A percentile compares a stretch with the other conserved stretches of the same genome.
Evolutionary conservation across 37 sponge, comb jelly and placozoan genomes (phyloP).

Genomic region (Axinella damicornis): DNA sequence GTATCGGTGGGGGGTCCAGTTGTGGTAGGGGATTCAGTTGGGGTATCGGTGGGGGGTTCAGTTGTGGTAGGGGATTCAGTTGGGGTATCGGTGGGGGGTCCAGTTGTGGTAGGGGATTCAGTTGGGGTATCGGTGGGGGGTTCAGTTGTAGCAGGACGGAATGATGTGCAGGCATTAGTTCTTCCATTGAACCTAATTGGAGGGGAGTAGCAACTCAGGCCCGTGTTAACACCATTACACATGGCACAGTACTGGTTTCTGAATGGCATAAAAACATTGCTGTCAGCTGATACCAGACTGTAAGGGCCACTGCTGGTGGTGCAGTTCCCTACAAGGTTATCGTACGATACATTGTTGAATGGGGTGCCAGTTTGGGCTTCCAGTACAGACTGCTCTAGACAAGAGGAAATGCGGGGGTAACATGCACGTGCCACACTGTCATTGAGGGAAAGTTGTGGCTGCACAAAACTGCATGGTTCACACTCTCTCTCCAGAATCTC

Average conservation of each 20-base stretch:
- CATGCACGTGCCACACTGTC: conserved; percentile 1
- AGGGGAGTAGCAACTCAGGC: no score
- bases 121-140: no score
- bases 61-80: no score
- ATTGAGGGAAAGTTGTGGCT: background rate
- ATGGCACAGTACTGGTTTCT: conserved; percentile 7
- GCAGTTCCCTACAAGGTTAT: background rate
- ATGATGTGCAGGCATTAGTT: no score
- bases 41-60: no score
- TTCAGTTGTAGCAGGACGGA: no score
- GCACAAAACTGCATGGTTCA: background rate
- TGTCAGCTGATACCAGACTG: background rate
- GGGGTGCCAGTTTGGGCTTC: no score
- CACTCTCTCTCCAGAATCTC: conserved; percentile 9
- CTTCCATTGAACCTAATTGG: no score
- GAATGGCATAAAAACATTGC: background rate
- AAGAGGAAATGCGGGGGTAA: background rate
- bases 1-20: no score
- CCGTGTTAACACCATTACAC: conserved; percentile 2
- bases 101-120: no score
- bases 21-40: no score
- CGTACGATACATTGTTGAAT: background rate
- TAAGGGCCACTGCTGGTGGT: background rate
- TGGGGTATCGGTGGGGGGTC: no score
- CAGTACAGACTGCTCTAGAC: background rate